Evolutionary conservation across 2,888 invertebrate genomes (phyloP).

Genomic region (Stegophylla sp.): DNA sequence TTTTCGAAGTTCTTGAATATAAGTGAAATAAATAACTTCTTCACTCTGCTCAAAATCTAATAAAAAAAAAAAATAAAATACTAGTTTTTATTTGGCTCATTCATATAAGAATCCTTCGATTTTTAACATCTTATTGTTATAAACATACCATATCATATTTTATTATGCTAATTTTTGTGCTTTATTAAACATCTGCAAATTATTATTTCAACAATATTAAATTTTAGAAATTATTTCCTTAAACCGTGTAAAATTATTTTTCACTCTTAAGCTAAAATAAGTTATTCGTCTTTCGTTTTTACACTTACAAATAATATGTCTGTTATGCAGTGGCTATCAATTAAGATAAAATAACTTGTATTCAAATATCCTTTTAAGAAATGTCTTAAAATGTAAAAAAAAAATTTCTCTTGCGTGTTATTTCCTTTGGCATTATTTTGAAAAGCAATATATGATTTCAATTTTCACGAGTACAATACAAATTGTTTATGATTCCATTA

Average conservation of each 20-base stretch:
- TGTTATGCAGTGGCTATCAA: no score
- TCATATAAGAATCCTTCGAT: background rate
- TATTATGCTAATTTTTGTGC: background rate
- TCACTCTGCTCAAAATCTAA: no score
- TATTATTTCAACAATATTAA: conserved; percentile 23
- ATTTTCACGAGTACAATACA: background rate
- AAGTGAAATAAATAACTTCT: no score
- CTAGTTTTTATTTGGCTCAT: background rate
- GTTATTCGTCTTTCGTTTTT: no score
- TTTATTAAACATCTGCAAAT: background rate
- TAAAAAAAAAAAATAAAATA: no score
- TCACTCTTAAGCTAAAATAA: no score
- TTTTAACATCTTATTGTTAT: conserved; percentile 3
- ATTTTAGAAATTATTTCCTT: background rate
- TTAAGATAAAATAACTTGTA: no score
- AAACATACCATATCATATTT: background rate
- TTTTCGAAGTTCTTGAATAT: background rate
- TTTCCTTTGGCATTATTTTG: background rate
- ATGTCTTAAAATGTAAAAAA: no score
- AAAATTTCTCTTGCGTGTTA: background rate
- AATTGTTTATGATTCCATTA: background rate
- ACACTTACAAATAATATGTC: no score
- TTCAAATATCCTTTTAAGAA: no score
- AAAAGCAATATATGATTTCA: background rate
- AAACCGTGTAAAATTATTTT: background rate